Evolutionary conservation across 2,113 vertebrate species (phyloP), one percentile per base, ranked within the genome.

Genomic region (Elachura formosa): DNA sequence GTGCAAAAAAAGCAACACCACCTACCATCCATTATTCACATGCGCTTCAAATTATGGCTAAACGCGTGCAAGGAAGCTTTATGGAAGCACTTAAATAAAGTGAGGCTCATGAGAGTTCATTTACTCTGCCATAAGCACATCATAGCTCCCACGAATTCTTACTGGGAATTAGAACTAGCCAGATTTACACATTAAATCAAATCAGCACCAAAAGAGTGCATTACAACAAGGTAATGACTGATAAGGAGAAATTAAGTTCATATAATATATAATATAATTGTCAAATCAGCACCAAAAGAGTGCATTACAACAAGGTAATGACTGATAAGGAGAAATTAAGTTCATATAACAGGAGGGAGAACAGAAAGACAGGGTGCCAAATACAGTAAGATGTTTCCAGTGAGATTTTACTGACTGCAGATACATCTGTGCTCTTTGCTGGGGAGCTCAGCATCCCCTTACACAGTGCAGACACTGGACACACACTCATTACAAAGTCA

Each of bases 271-370:
- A n/a, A n/a, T n/a, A n/a, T n/a, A n/a, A n/a, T n/a, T n/a, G n/a
- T 77, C 1, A 2, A 66, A 92, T 58, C 19, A 72, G 31, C 36
- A 73, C 41, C 40, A 46, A 61, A 48, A 16, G 19, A 89, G 17
- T 2, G 3, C 38, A 54, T n/a, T 87, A 31, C 54, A 84, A 58
- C 9, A 24, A 7, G 4, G 33, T 28, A 51, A 78, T 4, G 19
- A 67, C 1, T 1, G 0, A 43, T 36, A 77, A 73, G 0, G 0
- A 79, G 51, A 91, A 84, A 84, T 46, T 76, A 77, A 67, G 45
- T 74, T 59, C 23, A 23, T 41, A 25, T 24, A 22, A 56, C 19
- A 89, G 34, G 19, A 77, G 14, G 16, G 16, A 77, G 41, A 61
- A 59, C 56, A 80, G 46, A 46, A 56, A 77, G 38, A 77, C 20